Evolutionary conservation across 1,140 invertebrate species (phyloP).

Genomic region (Phocides pigmalion): DNA sequence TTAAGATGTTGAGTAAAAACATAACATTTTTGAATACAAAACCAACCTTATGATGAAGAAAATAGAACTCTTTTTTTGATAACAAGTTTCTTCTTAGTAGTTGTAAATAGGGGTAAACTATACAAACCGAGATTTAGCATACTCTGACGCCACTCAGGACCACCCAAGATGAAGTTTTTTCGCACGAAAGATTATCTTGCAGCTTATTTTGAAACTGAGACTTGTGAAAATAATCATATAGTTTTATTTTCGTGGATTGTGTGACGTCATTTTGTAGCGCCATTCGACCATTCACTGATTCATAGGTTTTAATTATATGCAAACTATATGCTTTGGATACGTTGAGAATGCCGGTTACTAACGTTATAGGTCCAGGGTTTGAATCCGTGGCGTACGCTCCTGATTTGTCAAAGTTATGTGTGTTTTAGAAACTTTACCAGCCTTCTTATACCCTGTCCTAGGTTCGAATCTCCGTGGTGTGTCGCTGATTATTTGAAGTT

Average conservation of each 20-base stretch:
- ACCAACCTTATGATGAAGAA: constrained; percentile 11
- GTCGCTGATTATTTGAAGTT: too few relatives aligned
- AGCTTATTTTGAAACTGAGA: constrained; percentile 46
- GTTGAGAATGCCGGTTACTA: too few relatives aligned
- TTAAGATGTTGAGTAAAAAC: constrained; percentile 48
- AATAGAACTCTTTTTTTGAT: constrained; percentile 32
- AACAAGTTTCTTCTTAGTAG: neutral
- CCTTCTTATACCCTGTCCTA: too few relatives aligned
- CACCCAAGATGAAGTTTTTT: constrained; percentile 57
- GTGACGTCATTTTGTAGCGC: constrained; percentile 22
- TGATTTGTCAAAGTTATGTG: too few relatives aligned
- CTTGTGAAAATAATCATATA: constrained; percentile 44
- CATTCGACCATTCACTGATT: constrained; percentile 2
- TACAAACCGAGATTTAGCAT: constrained; percentile 52
- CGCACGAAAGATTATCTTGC: constrained; percentile 46
- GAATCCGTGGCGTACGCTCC: too few relatives aligned
- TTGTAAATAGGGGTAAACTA: constrained; percentile 22
- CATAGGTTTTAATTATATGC: neutral
- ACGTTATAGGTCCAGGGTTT: too few relatives aligned
- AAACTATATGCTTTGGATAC: neutral
- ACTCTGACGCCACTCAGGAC: constrained; percentile 56
- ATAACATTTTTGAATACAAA: constrained; percentile 9
- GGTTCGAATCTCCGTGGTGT: too few relatives aligned
- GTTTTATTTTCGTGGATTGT: constrained; percentile 19
- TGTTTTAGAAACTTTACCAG: too few relatives aligned